Evolutionary conservation across 2,113 vertebrate genomes (phyloP), one percentile per base, ranked within the genome.

Genomic region (Prionailurus bengalensis): DNA sequence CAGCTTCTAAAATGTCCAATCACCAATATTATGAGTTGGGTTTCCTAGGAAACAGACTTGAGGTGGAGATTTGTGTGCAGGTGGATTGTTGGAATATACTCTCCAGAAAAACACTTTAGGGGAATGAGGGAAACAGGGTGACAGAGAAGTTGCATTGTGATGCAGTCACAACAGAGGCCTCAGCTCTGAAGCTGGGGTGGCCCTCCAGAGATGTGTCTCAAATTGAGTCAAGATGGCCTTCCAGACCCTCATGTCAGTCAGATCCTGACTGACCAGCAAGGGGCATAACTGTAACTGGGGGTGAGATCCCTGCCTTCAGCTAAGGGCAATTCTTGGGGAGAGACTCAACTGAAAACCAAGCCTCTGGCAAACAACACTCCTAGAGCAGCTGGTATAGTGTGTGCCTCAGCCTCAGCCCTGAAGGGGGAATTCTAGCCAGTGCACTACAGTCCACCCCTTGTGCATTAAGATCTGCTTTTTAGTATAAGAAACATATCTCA

Each of bases 1-100:
- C 53, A 33, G 51, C 78, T 71, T 36, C 92, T 89, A 27, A 83
- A 71, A 65, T 9, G 63, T 33, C 78, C 65, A 19, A 12, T 85
- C 71, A 51, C 36, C 33, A 7, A 25, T 36, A 29, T 13, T 29
- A 31, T 29, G 45, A 55, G 23, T 92, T 55, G 42, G 63, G 53
- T 89, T 88, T 94, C 92, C 84, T 74, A 83, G 96, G 89, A 89
- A 73, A 92, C 61, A 51, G 42, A 73, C 63, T 78, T 21, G 78
- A 79, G 63, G 63, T 51, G 31, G 48, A 79, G 70, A 42, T 73
- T n/a, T 9, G n/a, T 13, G 3, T 51, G 65, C 83, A 61, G 78
- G 63, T 31, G 17, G 13, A 7, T 76, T 17, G 11, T 25, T 87
- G 81, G 66, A 42, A 39, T 6, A 21, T 33, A 25, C 11, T 23